Percentiles rank a stretch among this genome's conserved stretches.
Conservation (phyloP, 2,797 vertebrate genomes). For the Danio albolineatus region DNA sequence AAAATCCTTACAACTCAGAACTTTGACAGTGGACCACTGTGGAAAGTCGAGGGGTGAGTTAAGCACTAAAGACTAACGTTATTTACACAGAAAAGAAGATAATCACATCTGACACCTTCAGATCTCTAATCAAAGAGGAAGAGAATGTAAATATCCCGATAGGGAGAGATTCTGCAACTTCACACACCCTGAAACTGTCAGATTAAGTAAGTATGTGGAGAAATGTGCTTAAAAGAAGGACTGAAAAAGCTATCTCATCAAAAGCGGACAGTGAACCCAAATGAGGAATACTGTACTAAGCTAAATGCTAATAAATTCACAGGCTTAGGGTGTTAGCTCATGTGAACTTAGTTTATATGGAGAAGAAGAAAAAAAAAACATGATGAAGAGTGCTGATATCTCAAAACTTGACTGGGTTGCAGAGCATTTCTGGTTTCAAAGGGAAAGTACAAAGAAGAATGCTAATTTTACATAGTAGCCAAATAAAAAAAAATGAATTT, state of each 20-base stretch:
- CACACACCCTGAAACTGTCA: conserved; percentile 37
- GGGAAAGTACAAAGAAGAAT: conserved; percentile 40
- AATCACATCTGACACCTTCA: conserved; percentile 53
- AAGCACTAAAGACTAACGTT: conserved; percentile 43
- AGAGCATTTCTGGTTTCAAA: conserved; percentile 27
- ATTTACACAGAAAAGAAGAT: conserved; percentile 46
- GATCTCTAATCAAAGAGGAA: conserved; percentile 57
- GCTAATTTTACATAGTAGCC: conserved; percentile 25
- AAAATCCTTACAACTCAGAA: conserved; percentile 48
- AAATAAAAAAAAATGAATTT: neutral
- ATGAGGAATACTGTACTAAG: conserved; percentile 47
- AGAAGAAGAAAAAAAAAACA: conserved; percentile 12
- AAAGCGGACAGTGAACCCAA: conserved; percentile 43
- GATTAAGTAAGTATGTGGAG: conserved; percentile 16
- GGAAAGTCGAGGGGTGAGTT: conserved; percentile 20
- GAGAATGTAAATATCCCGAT: conserved; percentile 57
- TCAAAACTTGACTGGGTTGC: conserved; percentile 43
- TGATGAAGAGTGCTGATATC: conserved; percentile 51
- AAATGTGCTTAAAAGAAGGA: conserved; percentile 27
- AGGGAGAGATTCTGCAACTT: conserved; percentile 39
- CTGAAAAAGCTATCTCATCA: conserved; percentile 56
- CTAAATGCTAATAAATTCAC: conserved; percentile 48
- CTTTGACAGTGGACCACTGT: conserved; percentile 47
- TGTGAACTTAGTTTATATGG: conserved; percentile 33
- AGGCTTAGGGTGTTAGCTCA: conserved; percentile 6